phyloP scores from a whole-genome alignment of 2,888 invertebrate genomes.

The Thymelicus acteon region DNA sequence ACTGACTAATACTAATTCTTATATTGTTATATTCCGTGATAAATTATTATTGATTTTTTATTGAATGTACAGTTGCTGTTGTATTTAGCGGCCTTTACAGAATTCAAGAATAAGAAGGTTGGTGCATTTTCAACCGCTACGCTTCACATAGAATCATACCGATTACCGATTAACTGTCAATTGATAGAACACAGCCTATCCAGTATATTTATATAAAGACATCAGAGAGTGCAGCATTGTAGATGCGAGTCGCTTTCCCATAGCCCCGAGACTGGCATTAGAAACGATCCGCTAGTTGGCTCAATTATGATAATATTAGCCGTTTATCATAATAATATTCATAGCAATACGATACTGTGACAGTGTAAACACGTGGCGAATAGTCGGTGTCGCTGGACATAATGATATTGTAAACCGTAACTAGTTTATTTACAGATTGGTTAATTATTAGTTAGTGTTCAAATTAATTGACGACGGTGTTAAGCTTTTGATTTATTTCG shows the following conservation, averaged over 20 bases:
- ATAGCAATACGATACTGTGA: neutral
- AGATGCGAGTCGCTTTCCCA: conserved; percentile 29
- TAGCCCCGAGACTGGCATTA: conserved; percentile 21
- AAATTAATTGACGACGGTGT: no score
- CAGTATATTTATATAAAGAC: neutral
- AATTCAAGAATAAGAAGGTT: no score
- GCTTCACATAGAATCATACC: no score
- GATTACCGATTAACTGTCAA: no score
- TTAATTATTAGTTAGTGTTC: no score
- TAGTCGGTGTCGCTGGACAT: neutral
- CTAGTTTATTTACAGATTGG: neutral
- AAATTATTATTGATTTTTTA: no score
- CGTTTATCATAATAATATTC: conserved; percentile 20
- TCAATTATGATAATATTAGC: conserved; percentile 24
- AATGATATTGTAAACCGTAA: neutral
- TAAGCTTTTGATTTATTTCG: no score
- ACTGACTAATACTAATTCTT: no score
- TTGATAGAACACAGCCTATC: neutral
- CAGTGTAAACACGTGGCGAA: conserved; percentile 3
- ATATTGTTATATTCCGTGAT: no score
- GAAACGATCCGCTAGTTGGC: conserved; percentile 24
- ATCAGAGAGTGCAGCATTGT: neutral
- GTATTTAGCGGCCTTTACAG: no score
- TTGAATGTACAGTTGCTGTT: no score
- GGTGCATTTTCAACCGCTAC: no score